Evolutionary conservation across 53 echinoderm and acorn worm genomes (phyloP).

Genomic region (Pentamera pediparva): DNA sequence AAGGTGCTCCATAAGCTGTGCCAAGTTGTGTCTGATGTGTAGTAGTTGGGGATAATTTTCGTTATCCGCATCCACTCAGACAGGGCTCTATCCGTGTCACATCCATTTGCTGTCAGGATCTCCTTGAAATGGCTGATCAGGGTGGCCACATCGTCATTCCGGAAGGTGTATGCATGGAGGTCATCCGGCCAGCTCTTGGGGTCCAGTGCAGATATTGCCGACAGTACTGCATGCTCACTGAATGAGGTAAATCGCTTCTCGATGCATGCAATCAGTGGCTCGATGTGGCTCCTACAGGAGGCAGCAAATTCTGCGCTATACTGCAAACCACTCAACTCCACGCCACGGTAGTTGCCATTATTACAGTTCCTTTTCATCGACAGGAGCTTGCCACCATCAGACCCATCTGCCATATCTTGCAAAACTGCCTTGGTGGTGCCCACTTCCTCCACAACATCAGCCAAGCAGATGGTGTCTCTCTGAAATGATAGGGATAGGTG

Average conservation of each 20-base stretch:
- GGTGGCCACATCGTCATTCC: neutral
- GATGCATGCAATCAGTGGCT: neutral
- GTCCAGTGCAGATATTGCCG: neutral
- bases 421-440: neutral
- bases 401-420: neutral
- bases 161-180: no score
- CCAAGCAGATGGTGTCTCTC: neutral
- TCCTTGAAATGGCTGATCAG: neutral
- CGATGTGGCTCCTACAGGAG: neutral
- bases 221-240: neutral
- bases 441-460: constrained; percentile 18
- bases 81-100: neutral
- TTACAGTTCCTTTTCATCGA: neutral
- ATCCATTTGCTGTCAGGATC: neutral
- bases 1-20: neutral
- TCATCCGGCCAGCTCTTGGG: neutral
- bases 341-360: neutral
- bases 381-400: neutral
- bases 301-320: neutral
- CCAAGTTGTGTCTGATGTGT: neutral
- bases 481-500: constrained; percentile 7
- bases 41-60: neutral
- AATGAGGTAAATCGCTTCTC: neutral
- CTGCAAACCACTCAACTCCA: neutral
- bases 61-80: neutral